Evolutionary conservation across 1,140 invertebrate species (phyloP), one percentile per base, ranked within the genome.

Genomic region (Geopemphigus sp.): DNA sequence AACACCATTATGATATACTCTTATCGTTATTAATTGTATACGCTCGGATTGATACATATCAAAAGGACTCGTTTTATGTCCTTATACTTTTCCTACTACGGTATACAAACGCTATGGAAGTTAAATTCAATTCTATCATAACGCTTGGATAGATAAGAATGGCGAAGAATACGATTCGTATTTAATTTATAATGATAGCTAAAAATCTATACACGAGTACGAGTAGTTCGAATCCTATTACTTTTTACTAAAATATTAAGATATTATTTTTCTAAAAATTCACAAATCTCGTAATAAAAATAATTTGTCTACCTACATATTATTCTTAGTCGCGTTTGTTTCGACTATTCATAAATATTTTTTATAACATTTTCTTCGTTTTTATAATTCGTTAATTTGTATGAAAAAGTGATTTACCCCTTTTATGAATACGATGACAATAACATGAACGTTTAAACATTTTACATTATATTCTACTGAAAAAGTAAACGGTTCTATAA

Each of bases 11-110:
- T 32, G 5, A 66, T 39, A 22, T 66, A 66, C 19, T 47, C 3
- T 26, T 50, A 24, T 68, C 15, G 19, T 5, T 5, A n/a, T 15
- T 24, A 68, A 72, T 72, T 29, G 24, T 54, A 72, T 72, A 54
- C 50, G 68, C 68, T 32, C 1, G 47, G n/a, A 54, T 72, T 72
- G 50, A 54, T 54, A 29, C 5, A 53, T 72, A 54, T 54, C 47
- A 54, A 72, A 54, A 72, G 47, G 29, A 54, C 53, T 39, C 45
- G 47, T 68, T n/a, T 50, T n/a, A 17, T 50, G 24, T 66, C 22
- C 26, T n/a, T 66, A 45, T 66, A 32, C 19, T 68, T 22, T 2
- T 47, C 1, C 66, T 50, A 19, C 10, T 39, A 24, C 22, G 5
- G 10, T 2, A 8, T 50, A 50, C 6, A 68, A 68, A 17, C 50